These are phyloP conservation scores for Ochropleura plecta DNA, from an alignment of 2,888 invertebrate genomes.

Conservation along the genomic window DNA sequence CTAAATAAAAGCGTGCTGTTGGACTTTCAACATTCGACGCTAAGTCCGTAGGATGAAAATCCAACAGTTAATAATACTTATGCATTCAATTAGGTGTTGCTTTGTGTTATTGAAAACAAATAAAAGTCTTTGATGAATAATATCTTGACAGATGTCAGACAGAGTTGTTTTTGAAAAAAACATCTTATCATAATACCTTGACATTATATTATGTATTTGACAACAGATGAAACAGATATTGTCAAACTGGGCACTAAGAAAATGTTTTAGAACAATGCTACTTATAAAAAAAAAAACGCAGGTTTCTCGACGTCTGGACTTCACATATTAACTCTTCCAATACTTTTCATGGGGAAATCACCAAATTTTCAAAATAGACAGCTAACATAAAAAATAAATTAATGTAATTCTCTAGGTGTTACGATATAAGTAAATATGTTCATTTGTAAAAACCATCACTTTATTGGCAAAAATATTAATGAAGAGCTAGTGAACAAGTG, in stretches of 20 bases:
- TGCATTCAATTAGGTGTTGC: not conserved
- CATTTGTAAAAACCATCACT: slow-evolving; percentile 69
- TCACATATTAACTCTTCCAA: slow-evolving; percentile 55
- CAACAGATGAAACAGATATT: not conserved
- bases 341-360: slow-evolving; percentile 6
- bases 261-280: not conserved
- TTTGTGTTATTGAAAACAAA: not conserved
- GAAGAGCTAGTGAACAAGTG: slow-evolving; percentile 82
- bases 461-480: slow-evolving; percentile 74
- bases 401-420: slow-evolving; percentile 45
- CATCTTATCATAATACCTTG: not conserved
- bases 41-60: not conserved
- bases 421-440: slow-evolving; percentile 47
- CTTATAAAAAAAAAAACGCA: not conserved
- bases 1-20: not conserved
- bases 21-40: not conserved
- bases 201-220: not conserved
- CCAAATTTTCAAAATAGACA: slow-evolving; percentile 43
- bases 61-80: not conserved
- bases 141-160: not conserved
- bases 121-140: not conserved
- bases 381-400: slow-evolving; percentile 37
- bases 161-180: not conserved
- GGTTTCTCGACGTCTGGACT: slow-evolving; percentile 34
- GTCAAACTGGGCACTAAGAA: not conserved